A percentile compares a stretch with the other conserved stretches of the same genome.
Conservation (phyloP, 2,888 invertebrate species). For the Eurytoma adleriae region DNA sequence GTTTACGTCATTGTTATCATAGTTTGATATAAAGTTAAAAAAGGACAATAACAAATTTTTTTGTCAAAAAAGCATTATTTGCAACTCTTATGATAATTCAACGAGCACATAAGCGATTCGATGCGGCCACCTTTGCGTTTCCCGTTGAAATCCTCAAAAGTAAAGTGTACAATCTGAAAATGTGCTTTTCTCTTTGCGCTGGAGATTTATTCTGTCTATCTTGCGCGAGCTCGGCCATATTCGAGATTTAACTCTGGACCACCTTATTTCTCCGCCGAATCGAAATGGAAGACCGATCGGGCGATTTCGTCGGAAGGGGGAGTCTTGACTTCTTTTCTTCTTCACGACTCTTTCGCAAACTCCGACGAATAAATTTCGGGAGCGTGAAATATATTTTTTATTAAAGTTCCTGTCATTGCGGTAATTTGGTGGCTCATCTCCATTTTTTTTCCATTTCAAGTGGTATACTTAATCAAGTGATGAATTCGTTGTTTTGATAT, state of each 20-base stretch:
- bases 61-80: too few species aligned
- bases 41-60: too few species aligned
- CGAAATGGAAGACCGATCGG: slow-evolving; percentile 49
- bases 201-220: slow-evolving; percentile 73
- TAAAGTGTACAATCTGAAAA: slow-evolving; percentile 62
- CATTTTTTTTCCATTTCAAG: neutral
- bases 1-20: too few species aligned
- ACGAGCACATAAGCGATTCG: slow-evolving; percentile 3
- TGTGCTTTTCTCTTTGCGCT: slow-evolving; percentile 61
- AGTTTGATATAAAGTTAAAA: too few species aligned
- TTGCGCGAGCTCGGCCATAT: slow-evolving; percentile 69
- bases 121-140: too few species aligned
- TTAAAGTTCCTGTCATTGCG: slow-evolving; percentile 34
- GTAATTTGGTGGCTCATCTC: slow-evolving; percentile 1
- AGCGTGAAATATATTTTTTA: slow-evolving; percentile 41
- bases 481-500: too few species aligned
- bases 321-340: slow-evolving; percentile 44
- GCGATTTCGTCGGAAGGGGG: slow-evolving; percentile 23
- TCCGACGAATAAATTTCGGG: slow-evolving; percentile 39
- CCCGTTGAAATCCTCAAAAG: neutral
- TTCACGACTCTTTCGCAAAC: slow-evolving; percentile 6
- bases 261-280: slow-evolving; percentile 66
- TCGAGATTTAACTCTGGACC: slow-evolving; percentile 65
- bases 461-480: too few species aligned
- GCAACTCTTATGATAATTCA: slow-evolving; percentile 40